Evolutionary conservation across 64 coral and sea anemone genomes (phyloP), one percentile per base, ranked within the genome.

Genomic region (Acropora yongei): DNA sequence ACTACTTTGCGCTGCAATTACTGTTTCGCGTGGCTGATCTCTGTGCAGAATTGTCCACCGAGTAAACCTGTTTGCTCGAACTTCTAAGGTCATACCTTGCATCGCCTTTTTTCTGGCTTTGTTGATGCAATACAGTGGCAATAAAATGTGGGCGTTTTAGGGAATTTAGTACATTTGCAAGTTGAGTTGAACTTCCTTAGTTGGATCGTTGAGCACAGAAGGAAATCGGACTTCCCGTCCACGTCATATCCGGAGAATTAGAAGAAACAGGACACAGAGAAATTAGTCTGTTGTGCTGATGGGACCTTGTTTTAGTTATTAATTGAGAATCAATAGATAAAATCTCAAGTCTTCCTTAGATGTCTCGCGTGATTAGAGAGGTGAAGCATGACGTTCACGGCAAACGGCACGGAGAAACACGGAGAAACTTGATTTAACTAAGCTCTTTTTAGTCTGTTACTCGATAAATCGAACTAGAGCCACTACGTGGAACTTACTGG

Each of bases 191-290:
- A 47, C 82, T 85, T 85, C 82, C 82, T 18, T 43, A 71, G 63
- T 18, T 72, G 82, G 82, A 49, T 67, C 60, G 11, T 2, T 48
- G 41, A 67, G 7, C 82, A 47, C n/a, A 8, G 3, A 72, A 71
- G 39, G 39, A 18, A 8, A 69, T 65, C 63, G 82, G 65, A 69
- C 46, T 11, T 47, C 44, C 82, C 18, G 30, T 85, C 72, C 44
- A 49, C 82, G 82, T 85, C 61, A 85, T 49, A 85, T 85, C 82
- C 82, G 82, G 63, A 45, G 63, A 39, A 47, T 85, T 47, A 85
- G 2, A 10, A 47, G n/a, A 72, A 49, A 72, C 42, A 85, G 82
- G 82, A 85, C 69, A 85, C 72, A 85, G 43, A 65, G 66, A 85
- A 85, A 49, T 41, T 42, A 19, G 9, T 71, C 68, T 20, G 69